Evolutionary conservation across 2,888 invertebrate species (phyloP), one percentile per base, ranked within the genome.

Genomic region (Drosophila setosimentum): DNA sequence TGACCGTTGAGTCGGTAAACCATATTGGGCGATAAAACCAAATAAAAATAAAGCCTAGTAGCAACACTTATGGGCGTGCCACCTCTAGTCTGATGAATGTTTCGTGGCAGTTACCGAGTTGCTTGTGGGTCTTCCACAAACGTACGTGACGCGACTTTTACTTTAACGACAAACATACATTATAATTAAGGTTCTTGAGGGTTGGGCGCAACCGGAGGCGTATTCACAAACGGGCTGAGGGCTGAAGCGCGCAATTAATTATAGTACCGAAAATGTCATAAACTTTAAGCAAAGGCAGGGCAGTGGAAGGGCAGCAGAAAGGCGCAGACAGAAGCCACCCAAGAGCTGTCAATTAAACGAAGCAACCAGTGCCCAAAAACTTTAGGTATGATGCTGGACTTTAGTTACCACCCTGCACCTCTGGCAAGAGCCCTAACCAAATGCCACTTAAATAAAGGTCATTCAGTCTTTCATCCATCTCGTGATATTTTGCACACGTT

Each of bases 131-230:
- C 48, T 76, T 57, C 53, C 49, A 24, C 7, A 27, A 64, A 16
- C 35, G 68, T 65, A 89, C 84, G 87, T 89, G 87, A 82, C 69
- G 69, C 72, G 5, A 13, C 86, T 87, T 77, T 89, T 82, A 79
- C 74, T 77, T 85, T 86, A 73, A 83, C 73, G 83, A 76, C 87
- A 63, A 71, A 86, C 89, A 86, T 76, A 86, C 84, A 87, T 86
- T 82, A 89, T 83, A 87, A 87, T 87, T 90, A 90, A 83, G 55
- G 67, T 49, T 40, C 60, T 35, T 18, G 48, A 37, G 53, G 18
- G 37, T 6, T 16, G 54, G 29, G 42, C 42, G 69, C 59, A 16
- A 21, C 29, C 29, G 40, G 63, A 55, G 80, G 77, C 64, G 77
- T 66, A 55, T 16, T 24, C 54, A 35, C n/a, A 73, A 81, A 53